Base-by-base conservation (phyloP, 2,113 vertebrate species). In the Lepus americanus region DNA sequence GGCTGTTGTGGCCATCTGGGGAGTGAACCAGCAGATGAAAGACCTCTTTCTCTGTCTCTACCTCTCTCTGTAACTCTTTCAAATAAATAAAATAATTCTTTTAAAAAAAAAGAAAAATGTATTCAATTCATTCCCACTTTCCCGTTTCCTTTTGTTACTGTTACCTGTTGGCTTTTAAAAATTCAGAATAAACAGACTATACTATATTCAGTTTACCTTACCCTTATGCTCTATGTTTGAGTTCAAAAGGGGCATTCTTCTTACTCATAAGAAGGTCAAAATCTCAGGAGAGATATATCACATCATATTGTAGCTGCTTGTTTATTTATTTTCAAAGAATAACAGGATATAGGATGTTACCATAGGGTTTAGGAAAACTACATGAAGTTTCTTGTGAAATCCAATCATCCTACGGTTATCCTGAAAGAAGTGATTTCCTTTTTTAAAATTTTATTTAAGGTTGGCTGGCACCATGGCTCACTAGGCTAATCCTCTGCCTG, bases 101-200 rank as follows among this genome's bases (percentile, higher is more conserved):
- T 5, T n/a, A n/a, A 39, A 39, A 39, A 39, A 39, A 39, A 39
- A 39, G 39, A 39, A 39, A 39, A 39, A 39, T 39, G 11, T 59
- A 84, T 94, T 91, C 29, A 84, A 53, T 96, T 87, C 70, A 23
- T 63, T 87, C 31, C 6, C 9, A 88, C 13, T 94, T 92, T 91
- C 53, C 61, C 25, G 22, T 67, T 95, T 89, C 9, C 6, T 87
- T 74, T 74, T 87, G 49, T 72, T 94, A 59, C 29, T 77, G 85
- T 90, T 87, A 85, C 27, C 44, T 67, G 1, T 74, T 96, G 36
- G 63, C 49, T 90, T 95, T 79, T 66, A 39, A 85, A 91, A 76
- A 39, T 72, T 94, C n/a, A 59, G 76, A 96, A 59, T 81, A 77
- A 79, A 87, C 14, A 76, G 8, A 51, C 25, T 84, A 4, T 76